Conservation (phyloP, 2,888 invertebrate genomes). For the Cosmorhoe ocellata region DNA sequence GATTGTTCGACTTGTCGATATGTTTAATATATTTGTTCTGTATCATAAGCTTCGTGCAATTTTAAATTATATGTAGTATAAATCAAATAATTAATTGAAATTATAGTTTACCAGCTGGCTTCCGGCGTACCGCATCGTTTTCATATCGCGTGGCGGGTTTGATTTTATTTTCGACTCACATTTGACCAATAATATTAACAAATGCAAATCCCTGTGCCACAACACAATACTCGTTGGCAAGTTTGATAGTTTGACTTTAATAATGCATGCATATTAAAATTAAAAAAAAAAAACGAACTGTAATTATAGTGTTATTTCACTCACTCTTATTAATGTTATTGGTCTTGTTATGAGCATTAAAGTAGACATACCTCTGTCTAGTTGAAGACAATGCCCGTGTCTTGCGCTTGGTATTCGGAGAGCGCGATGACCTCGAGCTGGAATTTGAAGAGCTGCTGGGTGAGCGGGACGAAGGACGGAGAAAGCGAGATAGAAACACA, state of each 20-base stretch:
- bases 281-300: too few relatives aligned
- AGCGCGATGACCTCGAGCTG: slow-evolving; percentile 78
- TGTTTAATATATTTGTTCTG: too few relatives aligned
- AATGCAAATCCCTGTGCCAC: neutral
- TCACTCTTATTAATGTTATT: slow-evolving; percentile 21
- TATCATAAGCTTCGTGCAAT: slow-evolving; percentile 10
- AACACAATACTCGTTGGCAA: too few relatives aligned
- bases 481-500: slow-evolving; percentile 33
- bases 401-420: slow-evolving; percentile 69
- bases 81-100: neutral
- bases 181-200: slow-evolving; percentile 15
- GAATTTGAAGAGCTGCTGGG: slow-evolving; percentile 82
- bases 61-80: slow-evolving; percentile 1
- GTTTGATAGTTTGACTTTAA: too few relatives aligned
- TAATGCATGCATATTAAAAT: too few relatives aligned
- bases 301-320: too few relatives aligned
- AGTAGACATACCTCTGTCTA: slow-evolving; percentile 65
- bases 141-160: slow-evolving; percentile 11
- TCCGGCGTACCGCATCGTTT: slow-evolving; percentile 16
- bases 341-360: slow-evolving; percentile 1
- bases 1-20: too few relatives aligned
- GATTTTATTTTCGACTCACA: neutral
- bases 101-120: slow-evolving; percentile 12
- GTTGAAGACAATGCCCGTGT: slow-evolving; percentile 72
- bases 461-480: slow-evolving; percentile 61